Evolutionary conservation across 2,888 invertebrate genomes (phyloP).

Genomic region (Keiferia lycopersicella): DNA sequence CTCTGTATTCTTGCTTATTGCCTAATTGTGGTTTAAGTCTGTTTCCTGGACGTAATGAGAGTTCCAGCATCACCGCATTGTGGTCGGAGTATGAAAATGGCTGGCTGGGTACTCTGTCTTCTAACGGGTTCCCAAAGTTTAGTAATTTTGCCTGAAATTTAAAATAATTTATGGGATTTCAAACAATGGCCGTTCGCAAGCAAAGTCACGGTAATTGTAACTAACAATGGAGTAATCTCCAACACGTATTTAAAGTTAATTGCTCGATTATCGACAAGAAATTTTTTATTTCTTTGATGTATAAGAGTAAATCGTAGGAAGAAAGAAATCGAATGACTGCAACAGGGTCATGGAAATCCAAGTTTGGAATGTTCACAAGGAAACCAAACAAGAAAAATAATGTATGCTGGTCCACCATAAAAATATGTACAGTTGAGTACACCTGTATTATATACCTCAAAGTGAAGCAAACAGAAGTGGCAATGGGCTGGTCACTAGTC

Average conservation of each 20-base stretch:
- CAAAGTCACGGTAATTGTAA: background rate
- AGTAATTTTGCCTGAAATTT: slow-evolving; percentile 54
- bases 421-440: too few species aligned
- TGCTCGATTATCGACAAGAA: slow-evolving; percentile 1
- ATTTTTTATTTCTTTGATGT: background rate
- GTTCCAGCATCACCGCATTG: slow-evolving; percentile 88
- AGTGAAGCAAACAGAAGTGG: too few species aligned
- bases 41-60: slow-evolving; percentile 48
- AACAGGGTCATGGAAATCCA: too few species aligned
- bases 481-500: too few species aligned
- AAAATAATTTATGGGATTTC: background rate
- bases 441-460: too few species aligned
- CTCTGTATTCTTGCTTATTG: slow-evolving; percentile 46
- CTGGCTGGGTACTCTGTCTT: slow-evolving; percentile 86
- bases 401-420: slow-evolving; percentile 19
- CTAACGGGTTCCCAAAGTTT: slow-evolving; percentile 86
- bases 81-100: slow-evolving; percentile 94
- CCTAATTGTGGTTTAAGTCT: slow-evolving; percentile 32
- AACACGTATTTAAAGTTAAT: slow-evolving; percentile 11
- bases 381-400: too few species aligned
- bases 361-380: too few species aligned
- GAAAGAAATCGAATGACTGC: too few species aligned
- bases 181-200: background rate
- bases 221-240: background rate
- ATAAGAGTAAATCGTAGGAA: too few species aligned